Percentiles rank a stretch among this genome's conserved stretches.
Evolutionary conservation across 2,113 vertebrate species (phyloP).

Genomic region (Ophiodon elongatus): DNA sequence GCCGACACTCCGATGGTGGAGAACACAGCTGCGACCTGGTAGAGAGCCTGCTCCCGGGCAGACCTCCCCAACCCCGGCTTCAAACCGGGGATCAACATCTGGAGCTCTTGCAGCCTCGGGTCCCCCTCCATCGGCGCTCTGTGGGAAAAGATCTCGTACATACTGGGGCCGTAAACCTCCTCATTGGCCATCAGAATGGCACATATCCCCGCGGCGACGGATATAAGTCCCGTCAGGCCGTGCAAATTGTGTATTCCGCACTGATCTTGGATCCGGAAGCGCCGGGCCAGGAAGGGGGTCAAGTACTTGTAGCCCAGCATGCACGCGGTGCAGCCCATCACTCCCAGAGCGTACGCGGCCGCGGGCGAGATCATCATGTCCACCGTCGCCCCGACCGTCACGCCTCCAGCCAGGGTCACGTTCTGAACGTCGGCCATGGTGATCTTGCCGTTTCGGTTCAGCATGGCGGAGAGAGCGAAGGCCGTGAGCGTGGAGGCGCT

Average conservation of each 20-base stretch:
- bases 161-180: slow-evolving; percentile 73
- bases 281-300: slow-evolving; percentile 81
- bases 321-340: slow-evolving; percentile 81
- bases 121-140: slow-evolving; percentile 73
- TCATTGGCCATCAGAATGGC: slow-evolving; percentile 76
- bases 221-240: slow-evolving; percentile 86
- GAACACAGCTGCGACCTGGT: slow-evolving; percentile 81
- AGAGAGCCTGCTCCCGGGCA: slow-evolving; percentile 80
- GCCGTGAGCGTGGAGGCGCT: slow-evolving; percentile 85
- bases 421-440: slow-evolving; percentile 88
- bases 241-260: slow-evolving; percentile 91
- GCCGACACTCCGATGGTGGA: slow-evolving; percentile 76
- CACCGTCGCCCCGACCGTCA: slow-evolving; percentile 85
- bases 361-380: slow-evolving; percentile 85
- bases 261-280: slow-evolving; percentile 84
- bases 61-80: slow-evolving; percentile 74
- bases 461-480: slow-evolving; percentile 83
- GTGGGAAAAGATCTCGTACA: slow-evolving; percentile 76
- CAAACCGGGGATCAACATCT: slow-evolving; percentile 74
- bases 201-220: slow-evolving; percentile 79
- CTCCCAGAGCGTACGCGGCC: slow-evolving; percentile 84
- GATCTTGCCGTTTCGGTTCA: slow-evolving; percentile 84
- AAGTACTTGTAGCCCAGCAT: slow-evolving; percentile 88
- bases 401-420: slow-evolving; percentile 87
- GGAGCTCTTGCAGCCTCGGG: slow-evolving; percentile 65